Base-by-base conservation (phyloP, 2,888 invertebrate species). In the Hirtodrosophila histrioides region DNA sequence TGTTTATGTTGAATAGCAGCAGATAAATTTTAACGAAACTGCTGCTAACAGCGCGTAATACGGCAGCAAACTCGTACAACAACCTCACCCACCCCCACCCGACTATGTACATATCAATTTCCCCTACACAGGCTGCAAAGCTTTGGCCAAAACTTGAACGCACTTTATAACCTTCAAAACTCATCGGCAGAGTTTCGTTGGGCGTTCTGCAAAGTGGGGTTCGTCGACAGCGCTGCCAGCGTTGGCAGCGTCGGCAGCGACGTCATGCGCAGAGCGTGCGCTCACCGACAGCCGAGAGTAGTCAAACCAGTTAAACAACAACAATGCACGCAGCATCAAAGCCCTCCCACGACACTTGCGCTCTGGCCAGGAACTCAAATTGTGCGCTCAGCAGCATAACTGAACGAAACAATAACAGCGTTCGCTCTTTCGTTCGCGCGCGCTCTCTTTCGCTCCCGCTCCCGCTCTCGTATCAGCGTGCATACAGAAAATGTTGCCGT, bases 91-190 rank as follows among this genome's bases (percentile, higher is more conserved):
- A 40, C 57, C 35, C 56, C 53, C 56, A 62, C n/a, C n/a, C 31
- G 6, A 5, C 27, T 4, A 27, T 27, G 27, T 49, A 31, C 23
- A 35, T 27, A 39, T 40, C 43, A 39, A 24, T 67, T 83, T 78
- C 84, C 81, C 83, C 81, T 69, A 5, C 55, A 31, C 36, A 5
- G 55, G 45, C 64, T 29, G 65, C 63, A 23, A 51, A 51, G 63
- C 45, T 75, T 60, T 61, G 65, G 44, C 66, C 7, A 56, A 66
- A 66, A 51, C 44, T 35, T 69, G 48, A 76, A 88, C 87, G 87
- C 87, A 88, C 83, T 83, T 88, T 86, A 87, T 89, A 88, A 88
- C 88, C 88, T 89, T 88, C 88, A 88, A 89, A 84, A 69, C 50
- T 55, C 62, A 68, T 44, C 66, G 62, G 40, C 49, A 58, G 65